A percentile compares a stretch with the other conserved stretches of the same genome.
Evolutionary conservation across 2,113 vertebrate species (phyloP).

Genomic region (Corythoichthys intestinalis): DNA sequence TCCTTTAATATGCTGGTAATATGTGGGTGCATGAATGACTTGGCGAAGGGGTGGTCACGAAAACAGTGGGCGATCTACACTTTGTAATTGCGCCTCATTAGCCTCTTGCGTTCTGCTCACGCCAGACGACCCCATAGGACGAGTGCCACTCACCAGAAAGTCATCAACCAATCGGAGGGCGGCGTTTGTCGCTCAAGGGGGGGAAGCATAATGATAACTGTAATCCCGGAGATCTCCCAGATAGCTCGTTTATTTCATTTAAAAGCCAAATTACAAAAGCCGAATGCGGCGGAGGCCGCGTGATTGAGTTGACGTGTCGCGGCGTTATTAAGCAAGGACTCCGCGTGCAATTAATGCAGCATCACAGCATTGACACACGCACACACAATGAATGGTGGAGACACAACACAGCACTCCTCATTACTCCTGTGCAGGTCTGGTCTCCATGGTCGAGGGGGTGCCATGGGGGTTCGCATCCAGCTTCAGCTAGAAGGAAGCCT

Average conservation of each 20-base stretch:
- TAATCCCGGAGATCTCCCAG: slow-evolving; percentile 61
- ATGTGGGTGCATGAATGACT: slow-evolving; percentile 18
- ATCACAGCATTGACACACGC: slow-evolving; percentile 57
- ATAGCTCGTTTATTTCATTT: slow-evolving; percentile 68
- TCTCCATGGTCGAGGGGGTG: slow-evolving; percentile 53
- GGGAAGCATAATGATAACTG: slow-evolving; percentile 50
- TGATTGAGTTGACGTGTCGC: slow-evolving; percentile 35
- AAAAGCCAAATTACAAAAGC: slow-evolving; percentile 65
- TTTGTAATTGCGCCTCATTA: slow-evolving; percentile 62
- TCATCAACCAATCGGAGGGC: slow-evolving; percentile 69
- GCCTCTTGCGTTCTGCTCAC: slow-evolving; percentile 46
- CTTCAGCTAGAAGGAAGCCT: slow-evolving; percentile 53
- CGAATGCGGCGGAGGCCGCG: slow-evolving; percentile 53
- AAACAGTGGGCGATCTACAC: slow-evolving; percentile 39
- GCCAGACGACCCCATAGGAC: slow-evolving; percentile 62
- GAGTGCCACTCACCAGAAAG: slow-evolving; percentile 62
- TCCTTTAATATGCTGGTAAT: background rate
- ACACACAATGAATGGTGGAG: slow-evolving; percentile 42
- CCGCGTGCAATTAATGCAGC: slow-evolving; percentile 69
- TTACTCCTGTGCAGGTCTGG: slow-evolving; percentile 55
- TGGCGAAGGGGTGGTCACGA: slow-evolving; percentile 45
- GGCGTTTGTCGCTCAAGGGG: slow-evolving; percentile 54
- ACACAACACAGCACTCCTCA: slow-evolving; percentile 61
- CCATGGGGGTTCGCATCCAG: slow-evolving; percentile 46
- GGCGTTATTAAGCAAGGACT: slow-evolving; percentile 66